Evolutionary conservation across 2,113 vertebrate species (phyloP).

Genomic region (Thalassoma bifasciatum): DNA sequence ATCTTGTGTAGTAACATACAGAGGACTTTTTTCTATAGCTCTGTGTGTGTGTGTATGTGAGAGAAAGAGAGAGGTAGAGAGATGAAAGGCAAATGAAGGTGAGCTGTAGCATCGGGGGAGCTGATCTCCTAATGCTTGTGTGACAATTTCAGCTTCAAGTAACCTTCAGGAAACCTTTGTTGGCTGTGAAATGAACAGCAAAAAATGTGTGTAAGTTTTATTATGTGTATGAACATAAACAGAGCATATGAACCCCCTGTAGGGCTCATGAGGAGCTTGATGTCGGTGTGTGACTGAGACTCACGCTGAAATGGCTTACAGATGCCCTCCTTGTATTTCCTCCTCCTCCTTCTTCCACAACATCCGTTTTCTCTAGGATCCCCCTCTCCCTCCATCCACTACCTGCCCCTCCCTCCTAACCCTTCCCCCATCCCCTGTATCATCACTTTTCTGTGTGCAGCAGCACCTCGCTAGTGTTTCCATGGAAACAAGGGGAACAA

Average conservation of each 20-base stretch:
- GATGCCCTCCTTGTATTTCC: slow-evolving; percentile 38
- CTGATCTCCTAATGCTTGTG: slow-evolving; percentile 49
- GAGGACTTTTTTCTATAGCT: too few relatives aligned
- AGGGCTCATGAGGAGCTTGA: slow-evolving; percentile 18
- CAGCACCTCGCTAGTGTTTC: slow-evolving; percentile 84
- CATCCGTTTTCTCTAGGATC: slow-evolving; percentile 52
- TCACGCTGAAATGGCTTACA: slow-evolving; percentile 41
- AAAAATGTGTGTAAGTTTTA: neutral
- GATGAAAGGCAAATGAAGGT: slow-evolving; percentile 69
- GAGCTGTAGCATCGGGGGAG: slow-evolving; percentile 52
- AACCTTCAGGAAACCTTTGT: slow-evolving; percentile 65
- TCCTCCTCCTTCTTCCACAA: slow-evolving; percentile 31
- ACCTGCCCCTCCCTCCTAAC: slow-evolving; percentile 63
- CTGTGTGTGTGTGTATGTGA: slow-evolving; percentile 14
- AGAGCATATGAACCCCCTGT: slow-evolving; percentile 7
- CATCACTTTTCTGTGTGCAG: slow-evolving; percentile 76
- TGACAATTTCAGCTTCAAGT: slow-evolving; percentile 49
- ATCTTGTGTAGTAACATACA: too few relatives aligned
- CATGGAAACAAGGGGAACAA: slow-evolving; percentile 89
- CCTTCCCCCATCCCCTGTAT: slow-evolving; percentile 66
- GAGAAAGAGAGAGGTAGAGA: slow-evolving; percentile 19
- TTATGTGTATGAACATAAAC: neutral
- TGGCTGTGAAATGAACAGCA: slow-evolving; percentile 7
- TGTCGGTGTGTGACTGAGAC: slow-evolving; percentile 5
- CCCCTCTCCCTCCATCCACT: slow-evolving; percentile 53